Percentiles rank a stretch among this genome's conserved stretches.
phyloP scores from a whole-genome alignment of 2,113 vertebrate genomes.

The human region DNA sequence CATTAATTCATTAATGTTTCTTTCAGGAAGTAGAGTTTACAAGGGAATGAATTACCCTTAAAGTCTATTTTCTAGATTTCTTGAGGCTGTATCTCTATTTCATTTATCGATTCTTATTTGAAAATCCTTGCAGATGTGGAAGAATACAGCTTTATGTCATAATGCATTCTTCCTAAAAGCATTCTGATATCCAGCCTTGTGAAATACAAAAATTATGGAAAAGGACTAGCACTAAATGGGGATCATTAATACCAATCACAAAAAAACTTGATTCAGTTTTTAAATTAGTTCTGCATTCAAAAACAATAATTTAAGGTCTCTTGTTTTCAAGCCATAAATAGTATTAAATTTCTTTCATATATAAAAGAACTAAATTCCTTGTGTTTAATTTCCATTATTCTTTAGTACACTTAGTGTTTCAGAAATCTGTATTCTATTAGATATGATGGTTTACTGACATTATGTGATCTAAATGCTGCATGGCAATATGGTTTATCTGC shows the following conservation, averaged over 20 bases:
- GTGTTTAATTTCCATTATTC: neutral
- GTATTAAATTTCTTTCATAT: conserved; percentile 17
- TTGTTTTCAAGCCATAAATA: conserved; percentile 40
- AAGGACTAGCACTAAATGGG: neutral
- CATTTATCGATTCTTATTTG: conserved; percentile 39
- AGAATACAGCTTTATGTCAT: conserved; percentile 20
- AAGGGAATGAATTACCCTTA: conserved; percentile 25
- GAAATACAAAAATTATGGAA: conserved; percentile 19
- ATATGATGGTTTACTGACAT: neutral
- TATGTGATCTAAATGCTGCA: conserved; percentile 3
- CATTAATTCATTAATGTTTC: conserved; percentile 37
- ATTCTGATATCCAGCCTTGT: conserved; percentile 35
- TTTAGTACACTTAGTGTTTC: neutral
- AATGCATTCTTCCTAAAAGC: conserved; percentile 28
- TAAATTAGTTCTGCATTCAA: conserved; percentile 36
- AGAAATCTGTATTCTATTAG: neutral
- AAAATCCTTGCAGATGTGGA: conserved; percentile 41
- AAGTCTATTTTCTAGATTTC: conserved; percentile 48
- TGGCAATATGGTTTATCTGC: neutral
- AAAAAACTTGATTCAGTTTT: conserved; percentile 44
- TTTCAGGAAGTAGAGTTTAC: conserved; percentile 24
- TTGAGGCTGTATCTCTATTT: conserved; percentile 7
- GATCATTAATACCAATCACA: conserved; percentile 28
- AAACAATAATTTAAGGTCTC: conserved; percentile 36
- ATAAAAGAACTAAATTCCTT: neutral